These are phyloP conservation scores for Coracopsis vasa DNA, from an alignment of 2,113 vertebrate species.

Conservation along the genomic window DNA sequence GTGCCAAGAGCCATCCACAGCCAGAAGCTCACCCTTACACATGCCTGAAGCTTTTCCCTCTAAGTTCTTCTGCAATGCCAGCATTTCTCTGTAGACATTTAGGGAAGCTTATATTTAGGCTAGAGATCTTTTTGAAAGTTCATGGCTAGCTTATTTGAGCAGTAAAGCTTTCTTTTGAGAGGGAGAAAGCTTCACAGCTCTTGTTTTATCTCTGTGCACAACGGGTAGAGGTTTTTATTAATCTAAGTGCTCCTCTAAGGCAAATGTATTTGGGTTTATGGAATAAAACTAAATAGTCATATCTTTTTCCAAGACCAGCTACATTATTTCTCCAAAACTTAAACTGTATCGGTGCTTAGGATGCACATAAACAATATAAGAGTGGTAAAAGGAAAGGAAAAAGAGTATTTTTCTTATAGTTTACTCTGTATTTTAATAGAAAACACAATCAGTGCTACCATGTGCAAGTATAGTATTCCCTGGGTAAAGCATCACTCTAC, in stretches of 20 bases:
- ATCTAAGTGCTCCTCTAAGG: constrained; percentile 40
- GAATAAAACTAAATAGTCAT: constrained; percentile 49
- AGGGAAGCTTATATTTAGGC: not conserved
- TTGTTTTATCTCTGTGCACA: not conserved
- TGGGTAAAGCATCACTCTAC: constrained; percentile 52
- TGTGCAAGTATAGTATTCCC: constrained; percentile 44
- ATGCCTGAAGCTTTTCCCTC: not conserved
- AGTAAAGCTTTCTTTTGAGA: not conserved
- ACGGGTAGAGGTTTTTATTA: constrained; percentile 22
- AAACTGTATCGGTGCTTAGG: not conserved
- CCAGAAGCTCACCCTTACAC: not conserved
- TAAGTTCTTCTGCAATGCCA: not conserved
- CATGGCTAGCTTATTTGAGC: not conserved
- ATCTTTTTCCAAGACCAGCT: not conserved
- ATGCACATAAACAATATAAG: constrained; percentile 1
- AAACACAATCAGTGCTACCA: constrained; percentile 57
- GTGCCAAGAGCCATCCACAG: fast-evolving
- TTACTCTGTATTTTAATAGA: constrained; percentile 57
- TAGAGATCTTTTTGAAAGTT: not conserved
- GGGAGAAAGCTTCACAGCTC: not conserved
- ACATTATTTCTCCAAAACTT: not conserved
- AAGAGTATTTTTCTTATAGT: constrained; percentile 21
- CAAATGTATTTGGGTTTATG: constrained; percentile 20
- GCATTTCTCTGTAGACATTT: not conserved
- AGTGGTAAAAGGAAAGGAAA: constrained; percentile 14